Evolutionary conservation across 1,140 invertebrate species (phyloP).

Genomic region (Camponotus pennsylvanicus): DNA sequence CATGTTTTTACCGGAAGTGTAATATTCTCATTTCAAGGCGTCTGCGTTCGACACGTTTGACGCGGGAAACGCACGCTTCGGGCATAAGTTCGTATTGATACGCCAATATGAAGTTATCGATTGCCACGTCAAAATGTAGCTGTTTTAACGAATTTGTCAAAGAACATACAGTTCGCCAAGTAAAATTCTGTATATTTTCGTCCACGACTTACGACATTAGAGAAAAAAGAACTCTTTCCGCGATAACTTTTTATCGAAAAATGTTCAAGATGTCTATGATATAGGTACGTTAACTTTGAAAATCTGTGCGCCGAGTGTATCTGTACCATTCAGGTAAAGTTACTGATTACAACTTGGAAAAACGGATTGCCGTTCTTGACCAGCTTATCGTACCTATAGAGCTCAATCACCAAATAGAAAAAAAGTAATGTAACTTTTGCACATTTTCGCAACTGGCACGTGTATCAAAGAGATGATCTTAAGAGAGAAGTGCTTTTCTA

Average conservation of each 20-base stretch:
- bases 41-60: conserved; percentile 24
- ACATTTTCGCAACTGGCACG: not conserved
- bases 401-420: not conserved
- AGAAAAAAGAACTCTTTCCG: not conserved
- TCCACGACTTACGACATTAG: not conserved
- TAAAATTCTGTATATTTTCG: not conserved
- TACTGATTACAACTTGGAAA: not conserved
- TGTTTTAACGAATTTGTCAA: conserved; percentile 1
- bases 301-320: not conserved
- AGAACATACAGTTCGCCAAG: not conserved
- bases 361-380: conserved; percentile 2
- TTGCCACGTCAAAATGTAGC: conserved; percentile 10
- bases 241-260: conserved; percentile 7
- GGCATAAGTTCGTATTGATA: not conserved
- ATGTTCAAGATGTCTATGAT: conserved; percentile 13
- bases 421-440: not conserved
- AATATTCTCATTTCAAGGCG: conserved; percentile 26
- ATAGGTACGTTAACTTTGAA: not conserved
- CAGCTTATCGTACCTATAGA: not conserved
- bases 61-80: not conserved
- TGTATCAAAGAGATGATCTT: not conserved
- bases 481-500: not conserved
- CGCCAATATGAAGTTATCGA: conserved; percentile 9
- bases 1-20: conserved; percentile 6
- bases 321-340: not conserved